phyloP scores from a whole-genome alignment of 2,113 vertebrate genomes.

The Hippocampus barbouri region DNA sequence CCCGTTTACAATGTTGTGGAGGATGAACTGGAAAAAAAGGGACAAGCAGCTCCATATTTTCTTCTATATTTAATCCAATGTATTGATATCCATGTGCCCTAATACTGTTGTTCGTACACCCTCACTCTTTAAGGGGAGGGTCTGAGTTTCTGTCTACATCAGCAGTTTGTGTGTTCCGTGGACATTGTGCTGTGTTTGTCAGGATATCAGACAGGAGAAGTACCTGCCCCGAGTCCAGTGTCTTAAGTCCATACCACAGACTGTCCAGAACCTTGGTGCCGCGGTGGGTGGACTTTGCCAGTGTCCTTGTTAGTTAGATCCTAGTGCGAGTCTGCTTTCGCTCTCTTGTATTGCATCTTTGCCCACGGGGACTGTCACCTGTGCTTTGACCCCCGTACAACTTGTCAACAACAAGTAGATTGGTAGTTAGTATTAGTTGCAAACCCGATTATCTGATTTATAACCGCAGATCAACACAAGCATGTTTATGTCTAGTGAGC shows the following conservation, averaged over 20 bases:
- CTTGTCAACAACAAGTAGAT: slow-evolving; percentile 13
- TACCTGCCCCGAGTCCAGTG: slow-evolving; percentile 62
- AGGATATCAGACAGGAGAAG: slow-evolving; percentile 69
- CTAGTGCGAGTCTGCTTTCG: slow-evolving; percentile 25
- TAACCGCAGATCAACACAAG: neutral
- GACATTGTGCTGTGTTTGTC: slow-evolving; percentile 55
- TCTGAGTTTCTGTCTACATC: slow-evolving; percentile 10
- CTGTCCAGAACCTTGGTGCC: slow-evolving; percentile 66
- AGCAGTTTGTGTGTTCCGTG: slow-evolving; percentile 38
- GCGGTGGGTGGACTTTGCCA: slow-evolving; percentile 66
- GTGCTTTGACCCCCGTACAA: slow-evolving; percentile 24
- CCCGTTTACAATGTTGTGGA: neutral
- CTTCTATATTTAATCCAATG: neutral
- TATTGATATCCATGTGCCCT: neutral
- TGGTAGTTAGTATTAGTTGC: slow-evolving; percentile 1
- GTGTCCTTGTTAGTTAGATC: slow-evolving; percentile 38
- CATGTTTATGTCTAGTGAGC: neutral
- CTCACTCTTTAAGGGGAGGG: neutral
- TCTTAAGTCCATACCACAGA: slow-evolving; percentile 57
- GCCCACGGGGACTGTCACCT: neutral
- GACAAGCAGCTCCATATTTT: neutral
- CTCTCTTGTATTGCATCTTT: slow-evolving; percentile 5
- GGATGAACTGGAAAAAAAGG: no score
- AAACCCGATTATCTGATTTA: neutral
- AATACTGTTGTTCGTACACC: neutral